Base-by-base conservation (phyloP, 2,113 vertebrate species). In the Cottus gobio region DNA sequence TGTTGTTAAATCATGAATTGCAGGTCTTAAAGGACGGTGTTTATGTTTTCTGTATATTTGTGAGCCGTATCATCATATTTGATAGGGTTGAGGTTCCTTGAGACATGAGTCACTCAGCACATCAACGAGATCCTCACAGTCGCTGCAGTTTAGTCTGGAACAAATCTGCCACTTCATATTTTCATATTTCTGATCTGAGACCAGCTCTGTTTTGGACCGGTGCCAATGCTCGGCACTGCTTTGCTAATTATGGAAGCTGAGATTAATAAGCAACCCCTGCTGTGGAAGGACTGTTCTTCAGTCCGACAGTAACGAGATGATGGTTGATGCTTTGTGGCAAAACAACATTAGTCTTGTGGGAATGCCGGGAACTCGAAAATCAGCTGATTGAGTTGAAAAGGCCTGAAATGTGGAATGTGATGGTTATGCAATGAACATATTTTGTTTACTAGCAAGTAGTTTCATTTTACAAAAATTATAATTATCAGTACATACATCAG, bases 221-320 rank as follows among this genome's bases (percentile, higher is more conserved):
- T 15, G 10, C 42, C 60, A 34, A 34, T 34, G 56, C 34, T 54
- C 34, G 39, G 71, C 60, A 52, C 64, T 26, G 56, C 48, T 69
- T 70, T 58, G 46, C 37, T 73, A 60, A 64, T 78, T 78, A 75
- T 78, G 28, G 46, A n/a, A n/a, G n/a, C n/a, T n/a, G 13, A 62
- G 48, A 60, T 62, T 13, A 71, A 50, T 39, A 69, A 44, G 64
- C 46, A 71, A 44, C 26, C 15, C 64, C 36, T 3, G 22, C 31
- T 52, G 46, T 67, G 52, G n/a, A n/a, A n/a, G n/a, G n/a, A n/a
- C n/a, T n/a, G n/a, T n/a, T n/a, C n/a, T n/a, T n/a, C n/a, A n/a
- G n/a, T n/a, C n/a, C n/a, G n/a, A n/a, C n/a, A n/a, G 57, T 44
- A 44, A 64, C 5, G 3, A 18, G 28, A 70, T 56, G 28, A 22